Conservation (phyloP, 2,113 vertebrate species). For the Nipponia nippon region DNA sequence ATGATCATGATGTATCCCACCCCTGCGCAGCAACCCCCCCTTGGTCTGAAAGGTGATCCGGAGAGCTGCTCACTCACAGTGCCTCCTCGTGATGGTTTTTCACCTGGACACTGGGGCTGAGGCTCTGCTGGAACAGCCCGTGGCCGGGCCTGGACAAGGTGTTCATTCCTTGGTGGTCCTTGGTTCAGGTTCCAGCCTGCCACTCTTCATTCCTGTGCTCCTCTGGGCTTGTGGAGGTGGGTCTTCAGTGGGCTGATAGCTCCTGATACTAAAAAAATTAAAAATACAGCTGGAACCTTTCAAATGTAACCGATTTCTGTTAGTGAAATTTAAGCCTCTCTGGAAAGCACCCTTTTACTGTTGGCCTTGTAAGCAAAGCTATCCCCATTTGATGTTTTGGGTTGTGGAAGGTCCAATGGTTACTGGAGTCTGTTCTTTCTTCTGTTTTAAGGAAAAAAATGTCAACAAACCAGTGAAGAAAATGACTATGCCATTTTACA, state of each 20-base stretch:
- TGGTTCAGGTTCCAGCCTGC: background rate
- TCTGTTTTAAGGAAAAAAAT: background rate
- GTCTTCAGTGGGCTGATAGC: background rate
- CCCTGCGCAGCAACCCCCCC: rapidly evolving
- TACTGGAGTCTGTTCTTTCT: background rate
- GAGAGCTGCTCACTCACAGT: background rate
- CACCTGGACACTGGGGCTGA: background rate
- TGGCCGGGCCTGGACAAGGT: background rate
- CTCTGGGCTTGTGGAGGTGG: background rate
- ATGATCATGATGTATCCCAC: background rate
- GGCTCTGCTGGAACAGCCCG: background rate
- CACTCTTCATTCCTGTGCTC: background rate
- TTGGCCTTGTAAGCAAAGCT: background rate
- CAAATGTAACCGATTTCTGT: background rate
- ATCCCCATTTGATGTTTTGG: background rate
- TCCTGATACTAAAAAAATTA: background rate
- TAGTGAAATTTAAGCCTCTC: background rate
- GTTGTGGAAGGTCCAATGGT: background rate
- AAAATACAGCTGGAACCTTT: background rate
- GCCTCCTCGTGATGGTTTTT: background rate
- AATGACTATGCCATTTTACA: background rate
- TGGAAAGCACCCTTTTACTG: background rate
- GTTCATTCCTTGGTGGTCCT: background rate
- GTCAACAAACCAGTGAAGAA: background rate
- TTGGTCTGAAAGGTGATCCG: background rate